Base-by-base conservation (phyloP, 2,888 invertebrate species). In the Copidosoma aretas region DNA sequence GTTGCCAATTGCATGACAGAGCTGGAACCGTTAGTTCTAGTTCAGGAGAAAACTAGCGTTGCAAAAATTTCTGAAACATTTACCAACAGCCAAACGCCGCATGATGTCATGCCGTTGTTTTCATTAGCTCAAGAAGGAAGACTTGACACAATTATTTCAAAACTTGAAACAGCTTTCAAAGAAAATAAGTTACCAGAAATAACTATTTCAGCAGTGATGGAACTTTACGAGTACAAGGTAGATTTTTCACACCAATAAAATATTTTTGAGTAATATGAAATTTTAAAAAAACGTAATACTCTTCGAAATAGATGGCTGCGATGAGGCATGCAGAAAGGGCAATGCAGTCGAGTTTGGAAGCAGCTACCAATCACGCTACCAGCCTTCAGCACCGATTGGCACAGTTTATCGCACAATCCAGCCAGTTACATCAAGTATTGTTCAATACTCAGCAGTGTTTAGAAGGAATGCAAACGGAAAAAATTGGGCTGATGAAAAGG, bases 201-300 rank as follows among this genome's bases (percentile, higher is more conserved):
- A 63, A 86, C 89, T 0, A 89, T 89, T 0, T 90, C 90, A 0
- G 88, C 90, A 58, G 88, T 91, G 5, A 91, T 91, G 88, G 91
- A 91, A 79, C 77, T 91, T 71, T 91, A 91, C 67, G 90, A 91
- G 22, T 91, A 90, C 79, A 91, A 91, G 75, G 82, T 81, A 43
- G 17, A 54, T 46, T 57, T 64, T 41, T 64, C 21, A 46, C 21
- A 24, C 14, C 4, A 5, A 54, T 15, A 65, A n/a, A 24, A 58
- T 56, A 56, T 3, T 32, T 24, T 25, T 8, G 25, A 25, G 12
- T 53, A 22, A 19, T 12, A 19, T 14, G 19, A 1, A 53, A 53
- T 10, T 3, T 19, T 53, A 10, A 51, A 60, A 39, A 43, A 60
- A n/a, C 67, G n/a, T 64, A 32, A 22, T 46, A 32, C 46, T 12